Evolutionary conservation across 2,113 vertebrate species (phyloP).

Genomic region (Mesoclemmys tuberculata): DNA sequence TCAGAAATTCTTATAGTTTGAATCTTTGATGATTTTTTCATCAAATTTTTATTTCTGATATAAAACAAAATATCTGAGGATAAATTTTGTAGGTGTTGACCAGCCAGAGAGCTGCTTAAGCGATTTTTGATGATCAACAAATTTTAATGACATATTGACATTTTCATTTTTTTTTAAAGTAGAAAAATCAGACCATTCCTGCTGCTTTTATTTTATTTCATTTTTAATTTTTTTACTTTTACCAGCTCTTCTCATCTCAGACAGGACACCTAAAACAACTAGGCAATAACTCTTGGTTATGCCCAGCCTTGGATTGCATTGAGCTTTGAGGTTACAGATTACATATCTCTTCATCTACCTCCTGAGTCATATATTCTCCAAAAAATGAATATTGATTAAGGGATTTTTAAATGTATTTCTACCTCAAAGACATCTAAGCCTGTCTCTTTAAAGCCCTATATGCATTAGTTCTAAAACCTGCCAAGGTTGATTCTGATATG

Average conservation of each 20-base stretch:
- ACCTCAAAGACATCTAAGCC: neutral
- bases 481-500: neutral
- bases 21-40: neutral
- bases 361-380: neutral
- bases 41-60: neutral
- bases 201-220: neutral
- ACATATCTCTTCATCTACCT: neutral
- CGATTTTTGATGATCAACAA: neutral
- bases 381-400: neutral
- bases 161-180: neutral
- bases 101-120: neutral
- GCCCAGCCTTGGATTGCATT: neutral
- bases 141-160: neutral
- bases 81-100: neutral
- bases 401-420: neutral
- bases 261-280: neutral
- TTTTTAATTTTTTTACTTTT: neutral
- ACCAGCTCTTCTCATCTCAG: neutral
- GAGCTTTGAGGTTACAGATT: neutral
- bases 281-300: neutral
- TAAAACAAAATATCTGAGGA: neutral
- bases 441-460: neutral
- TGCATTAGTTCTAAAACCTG: neutral
- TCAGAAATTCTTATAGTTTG: neutral
- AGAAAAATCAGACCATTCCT: neutral